Base-by-base conservation (phyloP, 2,888 invertebrate genomes). In the Laspeyria flexula region DNA sequence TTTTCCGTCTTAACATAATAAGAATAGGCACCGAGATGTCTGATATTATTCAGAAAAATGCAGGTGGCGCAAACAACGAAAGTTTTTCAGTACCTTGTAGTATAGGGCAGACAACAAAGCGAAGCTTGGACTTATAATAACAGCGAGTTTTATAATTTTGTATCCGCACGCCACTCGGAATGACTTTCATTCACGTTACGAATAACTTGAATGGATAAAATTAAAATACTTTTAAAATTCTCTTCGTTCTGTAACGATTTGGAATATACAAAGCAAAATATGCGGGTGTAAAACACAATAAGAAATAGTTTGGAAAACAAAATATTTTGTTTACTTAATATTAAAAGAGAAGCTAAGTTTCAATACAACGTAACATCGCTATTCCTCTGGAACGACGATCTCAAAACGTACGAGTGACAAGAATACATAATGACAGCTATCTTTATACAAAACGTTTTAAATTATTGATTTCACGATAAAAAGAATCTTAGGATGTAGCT, bases 61-160 rank as follows among this genome's bases (percentile, higher is more conserved):
- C 65, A 68, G 65, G 68, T 68, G 64, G 51, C 46, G 33, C 68
- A 64, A 64, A 59, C 61, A 61, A 58, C 43, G 58, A 52, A 68
- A 68, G 40, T 68, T 65, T 55, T 37, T 29, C 40, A 61, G 44
- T 25, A 21, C 25, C n/a, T n/a, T 16, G n/a, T 15, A 11, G 12
- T 30, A 30, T 27, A 34, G 30, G 30, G 46, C 54, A 51, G 57
- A 38, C 47, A 44, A 25, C 40, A 9, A 16, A 15, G 30, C 15
- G 10, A 11, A 16, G 15, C 23, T 44, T 29, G 12, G 45, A 46
- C 53, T 64, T 64, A 58, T 41, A 57, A 58, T 43, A 56, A 50
- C 25, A 51, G 34, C 43, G 34, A 50, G 23, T 40, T 15, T 41
- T 45, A 42, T 41, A 44, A 40, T 46, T 52, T 45, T 44, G 40